These are phyloP conservation scores for Erebia palarica DNA, from an alignment of 2,888 invertebrate species.

Conservation along the genomic window DNA sequence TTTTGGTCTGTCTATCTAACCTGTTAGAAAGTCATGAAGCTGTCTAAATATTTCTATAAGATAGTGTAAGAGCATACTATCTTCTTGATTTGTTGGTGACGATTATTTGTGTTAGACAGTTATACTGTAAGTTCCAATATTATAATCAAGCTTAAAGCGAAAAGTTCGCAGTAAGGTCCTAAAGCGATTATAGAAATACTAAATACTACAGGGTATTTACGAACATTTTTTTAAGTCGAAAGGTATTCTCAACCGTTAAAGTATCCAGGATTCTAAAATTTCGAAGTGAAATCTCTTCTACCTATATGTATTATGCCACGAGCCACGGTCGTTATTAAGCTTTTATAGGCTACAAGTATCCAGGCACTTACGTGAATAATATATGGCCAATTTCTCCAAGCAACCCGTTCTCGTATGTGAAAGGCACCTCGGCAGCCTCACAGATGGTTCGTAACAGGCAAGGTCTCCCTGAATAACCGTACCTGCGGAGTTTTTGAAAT, in stretches of 20 bases:
- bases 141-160: too few relatives aligned
- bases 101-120: too few relatives aligned
- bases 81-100: too few relatives aligned
- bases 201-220: too few relatives aligned
- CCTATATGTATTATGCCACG: slow-evolving; percentile 28
- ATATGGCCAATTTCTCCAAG: slow-evolving; percentile 89
- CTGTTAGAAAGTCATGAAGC: too few relatives aligned
- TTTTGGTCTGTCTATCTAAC: too few relatives aligned
- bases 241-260: background rate
- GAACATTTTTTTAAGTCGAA: background rate
- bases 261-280: slow-evolving; percentile 22
- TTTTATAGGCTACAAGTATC: slow-evolving; percentile 51
- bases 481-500: slow-evolving; percentile 67
- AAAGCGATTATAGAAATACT: too few relatives aligned
- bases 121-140: too few relatives aligned
- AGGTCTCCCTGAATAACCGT: slow-evolving; percentile 85
- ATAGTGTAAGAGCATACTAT: too few relatives aligned
- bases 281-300: slow-evolving; percentile 31
- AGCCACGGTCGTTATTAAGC: slow-evolving; percentile 38
- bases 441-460: slow-evolving; percentile 90
- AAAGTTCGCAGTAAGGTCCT: too few relatives aligned
- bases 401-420: slow-evolving; percentile 86
- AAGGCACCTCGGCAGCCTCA: slow-evolving; percentile 87
- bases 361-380: slow-evolving; percentile 86
- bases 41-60: too few relatives aligned